Conservation (phyloP, 2,797 vertebrate genomes). For the Schizopygopsis pylzovi region DNA sequence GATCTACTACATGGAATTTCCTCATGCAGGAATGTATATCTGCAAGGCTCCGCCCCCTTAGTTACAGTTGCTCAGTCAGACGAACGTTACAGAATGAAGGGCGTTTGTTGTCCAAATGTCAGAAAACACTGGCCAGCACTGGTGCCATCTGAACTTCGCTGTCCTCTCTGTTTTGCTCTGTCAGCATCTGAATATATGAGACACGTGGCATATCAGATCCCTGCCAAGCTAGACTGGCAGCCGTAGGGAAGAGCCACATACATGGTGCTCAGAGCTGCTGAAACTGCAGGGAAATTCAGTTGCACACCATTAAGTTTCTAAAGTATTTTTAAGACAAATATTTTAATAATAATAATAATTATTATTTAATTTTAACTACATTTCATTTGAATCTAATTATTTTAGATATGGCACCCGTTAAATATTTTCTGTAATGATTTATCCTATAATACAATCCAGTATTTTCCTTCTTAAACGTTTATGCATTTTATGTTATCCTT, state of each 20-base stretch:
- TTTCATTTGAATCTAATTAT: not conserved
- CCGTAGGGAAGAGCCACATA: not conserved
- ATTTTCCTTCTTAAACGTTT: not conserved
- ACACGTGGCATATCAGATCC: constrained; percentile 18
- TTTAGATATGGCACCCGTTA: not conserved
- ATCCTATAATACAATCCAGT: not conserved
- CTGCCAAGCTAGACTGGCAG: constrained; percentile 4
- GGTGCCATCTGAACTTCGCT: not conserved
- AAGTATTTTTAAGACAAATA: not conserved
- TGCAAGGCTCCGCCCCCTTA: not conserved
- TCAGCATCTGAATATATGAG: constrained; percentile 10
- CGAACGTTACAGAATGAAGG: not conserved
- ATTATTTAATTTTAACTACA: not conserved
- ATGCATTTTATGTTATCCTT: not conserved
- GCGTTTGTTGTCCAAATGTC: constrained; percentile 31
- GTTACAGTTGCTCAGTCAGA: not conserved
- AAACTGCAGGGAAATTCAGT: not conserved
- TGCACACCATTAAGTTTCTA: not conserved
- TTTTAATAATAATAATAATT: not conserved
- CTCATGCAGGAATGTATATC: not conserved
- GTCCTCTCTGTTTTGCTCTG: not conserved
- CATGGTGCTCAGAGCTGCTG: not conserved
- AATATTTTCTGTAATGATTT: not conserved
- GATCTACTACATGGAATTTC: not conserved
- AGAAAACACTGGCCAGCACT: not conserved